Evolutionary conservation across 2,888 invertebrate genomes (phyloP), one percentile per base, ranked within the genome.

Genomic region (Mythimna impura): DNA sequence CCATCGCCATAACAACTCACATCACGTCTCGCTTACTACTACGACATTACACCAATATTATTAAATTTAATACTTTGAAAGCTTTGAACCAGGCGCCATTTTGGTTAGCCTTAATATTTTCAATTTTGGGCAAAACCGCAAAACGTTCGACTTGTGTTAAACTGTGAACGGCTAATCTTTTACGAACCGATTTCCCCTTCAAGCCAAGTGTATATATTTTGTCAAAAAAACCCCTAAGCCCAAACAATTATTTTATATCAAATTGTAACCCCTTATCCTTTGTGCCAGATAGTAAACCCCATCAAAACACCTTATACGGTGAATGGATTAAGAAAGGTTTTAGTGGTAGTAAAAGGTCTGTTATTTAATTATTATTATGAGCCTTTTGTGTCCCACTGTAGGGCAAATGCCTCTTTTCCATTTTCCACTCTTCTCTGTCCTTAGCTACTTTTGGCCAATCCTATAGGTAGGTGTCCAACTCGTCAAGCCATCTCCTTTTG

Each of bases 1-100:
- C 79, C 83, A 83, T 81, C 66, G 81, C 76, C 83, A 82, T 81
- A 78, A 69, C 69, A 71, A 66, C 66, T 55, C 73, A 54, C 69
- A 66, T 66, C 76, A 80, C 71, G 80, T 66, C 54, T 73, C 68
- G 47, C 36, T 77, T 43, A 80, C 66, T 77, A 66, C 60, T 79
- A 73, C 34, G 20, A 57, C 66, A 73, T 62, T 73, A 73, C 65
- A 73, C 43, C 58, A 43, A 63, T 14, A 25, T 70, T 58, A 54
- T 50, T 57, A 40, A 65, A 61, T 34, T 25, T 40, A 63, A 63
- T 58, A 58, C 55, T 34, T 34, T 54, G 25, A 36, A 66, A 68
- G 20, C 20, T 25, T 47, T 36, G 54, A 30, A n/a, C 34, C 9
- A 43, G 14, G 6, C 25, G 34, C 34, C 2, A 36, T 30, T 65